Conservation (phyloP, 2,113 vertebrate species). For the Camelus bactrianus region DNA sequence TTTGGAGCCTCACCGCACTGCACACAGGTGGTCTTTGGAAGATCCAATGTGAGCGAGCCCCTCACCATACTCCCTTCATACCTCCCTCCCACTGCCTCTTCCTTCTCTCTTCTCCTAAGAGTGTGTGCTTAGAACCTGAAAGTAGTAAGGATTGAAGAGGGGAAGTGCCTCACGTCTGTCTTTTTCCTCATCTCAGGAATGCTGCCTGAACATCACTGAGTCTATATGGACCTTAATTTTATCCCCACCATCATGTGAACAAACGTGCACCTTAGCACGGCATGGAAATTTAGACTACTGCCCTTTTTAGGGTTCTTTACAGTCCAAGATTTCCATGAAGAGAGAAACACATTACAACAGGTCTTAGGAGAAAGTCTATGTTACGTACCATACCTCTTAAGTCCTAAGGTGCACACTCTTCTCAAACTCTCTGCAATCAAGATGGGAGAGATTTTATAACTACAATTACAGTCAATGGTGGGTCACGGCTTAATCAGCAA, state of each 20-base stretch:
- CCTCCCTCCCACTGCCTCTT: not conserved
- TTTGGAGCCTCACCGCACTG: not conserved
- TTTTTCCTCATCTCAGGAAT: not conserved
- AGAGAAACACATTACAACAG: not conserved
- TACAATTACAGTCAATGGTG: not conserved
- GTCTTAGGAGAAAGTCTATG: not conserved
- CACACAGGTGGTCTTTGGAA: not conserved
- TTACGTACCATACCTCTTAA: not conserved
- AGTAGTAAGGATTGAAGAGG: not conserved
- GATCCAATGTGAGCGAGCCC: not conserved
- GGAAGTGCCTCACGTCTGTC: not conserved
- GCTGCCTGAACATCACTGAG: not conserved
- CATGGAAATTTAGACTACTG: not conserved
- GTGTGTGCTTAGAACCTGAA: not conserved
- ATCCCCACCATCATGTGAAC: not conserved
- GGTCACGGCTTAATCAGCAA: not conserved
- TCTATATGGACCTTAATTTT: not conserved
- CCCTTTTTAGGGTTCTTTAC: not conserved
- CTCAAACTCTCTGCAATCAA: not conserved
- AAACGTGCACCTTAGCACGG: not conserved
- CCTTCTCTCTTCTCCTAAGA: not conserved
- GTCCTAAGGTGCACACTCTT: not conserved
- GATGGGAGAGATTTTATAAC: not conserved
- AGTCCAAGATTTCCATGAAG: not conserved
- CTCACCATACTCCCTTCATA: not conserved